Conservation (phyloP, 2,797 vertebrate genomes). For the Vipera latastei region DNA sequence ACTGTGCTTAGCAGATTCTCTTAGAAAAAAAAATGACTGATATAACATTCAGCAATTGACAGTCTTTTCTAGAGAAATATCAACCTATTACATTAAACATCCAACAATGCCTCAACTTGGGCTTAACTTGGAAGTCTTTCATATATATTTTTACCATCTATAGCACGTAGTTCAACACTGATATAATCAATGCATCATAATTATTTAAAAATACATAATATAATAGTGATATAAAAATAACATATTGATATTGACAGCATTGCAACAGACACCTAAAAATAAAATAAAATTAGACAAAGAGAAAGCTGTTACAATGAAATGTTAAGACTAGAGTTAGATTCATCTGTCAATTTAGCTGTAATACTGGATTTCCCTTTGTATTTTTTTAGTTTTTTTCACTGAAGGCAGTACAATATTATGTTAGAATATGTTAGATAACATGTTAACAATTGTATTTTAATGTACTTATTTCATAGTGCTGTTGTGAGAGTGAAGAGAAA, state of each 20-base stretch:
- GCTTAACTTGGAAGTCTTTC: background rate
- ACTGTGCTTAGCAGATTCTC: background rate
- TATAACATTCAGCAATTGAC: background rate
- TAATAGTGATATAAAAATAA: background rate
- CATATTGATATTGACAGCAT: background rate
- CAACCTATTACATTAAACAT: background rate
- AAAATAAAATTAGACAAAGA: background rate
- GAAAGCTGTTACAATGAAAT: background rate
- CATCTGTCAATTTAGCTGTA: background rate
- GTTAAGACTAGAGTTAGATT: background rate
- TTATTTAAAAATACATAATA: background rate
- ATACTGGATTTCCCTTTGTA: background rate
- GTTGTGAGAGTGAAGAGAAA: background rate
- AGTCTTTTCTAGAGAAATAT: no score
- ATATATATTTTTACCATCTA: background rate
- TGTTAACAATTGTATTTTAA: background rate
- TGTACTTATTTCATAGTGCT: background rate
- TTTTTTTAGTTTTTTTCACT: background rate
- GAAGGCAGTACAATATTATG: background rate
- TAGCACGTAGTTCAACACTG: background rate
- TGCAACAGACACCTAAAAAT: background rate
- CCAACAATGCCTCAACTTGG: background rate
- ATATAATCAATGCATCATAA: background rate
- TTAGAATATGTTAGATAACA: background rate
- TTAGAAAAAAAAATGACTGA: background rate